phyloP scores from a whole-genome alignment of 2,888 invertebrate species.

The Agrochola lychnidis region DNA sequence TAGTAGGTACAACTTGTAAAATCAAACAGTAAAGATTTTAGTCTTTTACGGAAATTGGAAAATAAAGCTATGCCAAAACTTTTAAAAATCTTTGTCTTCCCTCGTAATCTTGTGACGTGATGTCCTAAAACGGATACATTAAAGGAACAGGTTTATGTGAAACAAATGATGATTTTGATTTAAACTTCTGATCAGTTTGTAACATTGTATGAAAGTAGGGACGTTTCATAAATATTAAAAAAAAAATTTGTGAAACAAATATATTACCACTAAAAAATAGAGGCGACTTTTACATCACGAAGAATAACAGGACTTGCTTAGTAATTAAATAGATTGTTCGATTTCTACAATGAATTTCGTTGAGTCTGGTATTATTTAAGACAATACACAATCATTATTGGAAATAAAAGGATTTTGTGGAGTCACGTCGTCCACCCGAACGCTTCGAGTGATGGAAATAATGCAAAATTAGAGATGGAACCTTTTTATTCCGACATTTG shows the following conservation, averaged over 20 bases:
- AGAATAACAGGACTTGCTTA: slow-evolving; percentile 61
- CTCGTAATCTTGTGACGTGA: slow-evolving; percentile 27
- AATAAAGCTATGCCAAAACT: background rate
- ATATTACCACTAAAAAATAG: background rate
- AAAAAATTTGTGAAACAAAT: background rate
- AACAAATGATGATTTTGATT: too few species aligned
- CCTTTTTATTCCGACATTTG: slow-evolving; percentile 22
- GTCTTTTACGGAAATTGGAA: background rate
- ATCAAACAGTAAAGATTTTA: too few species aligned
- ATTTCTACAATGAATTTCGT: slow-evolving; percentile 47
- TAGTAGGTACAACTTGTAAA: too few species aligned
- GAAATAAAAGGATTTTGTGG: slow-evolving; percentile 36
- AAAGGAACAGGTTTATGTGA: background rate
- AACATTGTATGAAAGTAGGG: too few species aligned
- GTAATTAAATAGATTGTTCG: slow-evolving; percentile 66
- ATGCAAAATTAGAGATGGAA: slow-evolving; percentile 34
- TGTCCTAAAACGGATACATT: background rate
- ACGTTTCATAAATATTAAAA: background rate
- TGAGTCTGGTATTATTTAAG: slow-evolving; percentile 40
- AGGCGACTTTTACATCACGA: slow-evolving; percentile 28
- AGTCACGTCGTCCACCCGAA: slow-evolving; percentile 9
- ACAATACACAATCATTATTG: slow-evolving; percentile 37
- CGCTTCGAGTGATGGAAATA: slow-evolving; percentile 6
- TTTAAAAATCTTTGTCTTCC: background rate
- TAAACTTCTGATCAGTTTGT: background rate